Evolutionary conservation across 1,140 invertebrate species (phyloP), one percentile per base, ranked within the genome.

Genomic region (Drosophila takahashii): DNA sequence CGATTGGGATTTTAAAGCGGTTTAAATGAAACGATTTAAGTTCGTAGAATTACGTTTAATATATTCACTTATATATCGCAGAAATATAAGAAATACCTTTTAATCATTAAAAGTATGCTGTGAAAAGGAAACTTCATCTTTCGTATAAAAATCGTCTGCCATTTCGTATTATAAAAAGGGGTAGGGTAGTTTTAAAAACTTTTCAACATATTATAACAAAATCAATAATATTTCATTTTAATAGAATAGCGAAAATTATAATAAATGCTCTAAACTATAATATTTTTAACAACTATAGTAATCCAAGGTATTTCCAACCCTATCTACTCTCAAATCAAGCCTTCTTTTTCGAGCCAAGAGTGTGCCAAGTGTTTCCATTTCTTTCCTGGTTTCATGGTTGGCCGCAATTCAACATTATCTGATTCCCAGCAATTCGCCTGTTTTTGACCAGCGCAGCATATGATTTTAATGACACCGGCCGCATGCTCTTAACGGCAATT

Each of bases 401-500:
- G 44, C 61, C 50, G 16, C 44, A 15, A 15, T 18, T 37, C 57
- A 59, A 51, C 60, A 50, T 50, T 66, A 66, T 41, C 27, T 18
- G 29, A 44, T 37, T 54, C 15, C 39, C 41, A 10, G 39, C 32
- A 54, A 47, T 48, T 41, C 34, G 64, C 53, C 75, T 67, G 79
- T 78, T 83, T 83, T 76, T 83, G 80, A 76, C 81, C 72, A 73
- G 22, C 64, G 80, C 65, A 84, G 37, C 80, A 85, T 85, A 85
- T 84, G 80, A 85, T 64, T 84, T 84, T 84, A 84, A 84, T 79
- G 81, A 84, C 60, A 79, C 36, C 42, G 58, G 66, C 57, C 39
- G 66, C 51, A 37, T 50, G 59, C 47, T 44, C 36, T 26, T 66
- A n/a, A 57, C 27, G 42, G 27, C 66, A 70, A 59, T 41, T 59